Conservation (phyloP, 2,888 invertebrate species). For the Ceriagrion tenellum region DNA sequence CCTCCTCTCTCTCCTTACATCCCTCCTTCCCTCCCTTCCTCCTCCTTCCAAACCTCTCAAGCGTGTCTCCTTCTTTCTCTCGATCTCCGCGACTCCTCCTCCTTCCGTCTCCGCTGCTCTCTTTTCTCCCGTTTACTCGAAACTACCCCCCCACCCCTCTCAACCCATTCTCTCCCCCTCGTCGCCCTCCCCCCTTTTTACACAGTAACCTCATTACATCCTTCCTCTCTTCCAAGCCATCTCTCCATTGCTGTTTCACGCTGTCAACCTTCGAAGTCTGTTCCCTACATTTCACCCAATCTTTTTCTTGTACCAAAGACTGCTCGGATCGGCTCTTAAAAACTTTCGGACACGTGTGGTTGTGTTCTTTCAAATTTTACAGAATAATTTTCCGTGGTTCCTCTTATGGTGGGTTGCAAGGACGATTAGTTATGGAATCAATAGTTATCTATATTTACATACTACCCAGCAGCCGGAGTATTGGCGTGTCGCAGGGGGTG, state of each 20-base stretch:
- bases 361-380: background rate
- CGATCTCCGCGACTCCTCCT: background rate
- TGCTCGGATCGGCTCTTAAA: background rate
- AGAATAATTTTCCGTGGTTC: too few relatives aligned
- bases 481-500: too few relatives aligned
- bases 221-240: background rate
- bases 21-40: background rate
- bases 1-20: background rate
- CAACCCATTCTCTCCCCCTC: background rate
- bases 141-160: background rate
- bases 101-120: background rate
- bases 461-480: too few relatives aligned
- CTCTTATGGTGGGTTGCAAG: too few relatives aligned
- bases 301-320: background rate
- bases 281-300: background rate
- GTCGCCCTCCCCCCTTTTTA: background rate
- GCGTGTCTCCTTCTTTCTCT: background rate
- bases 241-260: background rate
- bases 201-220: background rate
- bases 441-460: too few relatives aligned
- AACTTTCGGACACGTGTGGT: background rate
- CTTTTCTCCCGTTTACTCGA: background rate
- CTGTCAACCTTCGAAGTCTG: slow-evolving; percentile 6
- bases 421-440: too few relatives aligned
- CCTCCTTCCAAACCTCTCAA: background rate